Conservation (phyloP, 1,140 invertebrate species). For the Zaprionus tsacasi region DNA sequence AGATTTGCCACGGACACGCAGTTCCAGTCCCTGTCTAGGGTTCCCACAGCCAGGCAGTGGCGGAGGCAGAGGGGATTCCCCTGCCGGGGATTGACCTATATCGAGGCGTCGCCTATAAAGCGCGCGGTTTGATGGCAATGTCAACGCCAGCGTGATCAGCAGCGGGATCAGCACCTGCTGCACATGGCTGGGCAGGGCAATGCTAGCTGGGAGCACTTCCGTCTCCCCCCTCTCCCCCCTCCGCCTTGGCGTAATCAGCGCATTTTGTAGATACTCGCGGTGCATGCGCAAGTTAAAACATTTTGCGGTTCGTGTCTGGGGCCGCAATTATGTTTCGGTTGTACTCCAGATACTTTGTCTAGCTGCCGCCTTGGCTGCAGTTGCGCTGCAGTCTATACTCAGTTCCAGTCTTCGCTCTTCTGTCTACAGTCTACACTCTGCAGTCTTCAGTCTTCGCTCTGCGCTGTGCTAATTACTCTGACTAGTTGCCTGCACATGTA, state of each 20-base stretch:
- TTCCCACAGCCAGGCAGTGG: slow-evolving; percentile 12
- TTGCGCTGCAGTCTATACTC: not conserved
- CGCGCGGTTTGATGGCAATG: slow-evolving; percentile 41
- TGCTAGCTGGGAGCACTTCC: not conserved
- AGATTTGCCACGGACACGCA: slow-evolving; percentile 41
- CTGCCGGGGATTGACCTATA: slow-evolving; percentile 66
- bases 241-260: slow-evolving; percentile 62
- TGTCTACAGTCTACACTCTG: slow-evolving; percentile 25
- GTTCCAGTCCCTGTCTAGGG: not conserved
- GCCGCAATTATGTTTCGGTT: slow-evolving; percentile 76
- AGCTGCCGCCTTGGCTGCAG: slow-evolving; percentile 43
- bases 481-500: slow-evolving; percentile 72
- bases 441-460: not conserved
- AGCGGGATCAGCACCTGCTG: slow-evolving; percentile 29
- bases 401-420: slow-evolving; percentile 36
- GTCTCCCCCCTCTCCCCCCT: slow-evolving; percentile 3
- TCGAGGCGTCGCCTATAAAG: slow-evolving; percentile 45
- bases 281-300: slow-evolving; percentile 59
- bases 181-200: not conserved
- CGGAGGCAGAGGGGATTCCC: too few relatives aligned
- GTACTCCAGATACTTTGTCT: slow-evolving; percentile 81
- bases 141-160: slow-evolving; percentile 49
- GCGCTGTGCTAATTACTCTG: slow-evolving; percentile 72
- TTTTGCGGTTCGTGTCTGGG: slow-evolving; percentile 69
- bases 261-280: slow-evolving; percentile 71